phyloP scores from a whole-genome alignment of 2,113 vertebrate species.

The Lonchura striata region DNA sequence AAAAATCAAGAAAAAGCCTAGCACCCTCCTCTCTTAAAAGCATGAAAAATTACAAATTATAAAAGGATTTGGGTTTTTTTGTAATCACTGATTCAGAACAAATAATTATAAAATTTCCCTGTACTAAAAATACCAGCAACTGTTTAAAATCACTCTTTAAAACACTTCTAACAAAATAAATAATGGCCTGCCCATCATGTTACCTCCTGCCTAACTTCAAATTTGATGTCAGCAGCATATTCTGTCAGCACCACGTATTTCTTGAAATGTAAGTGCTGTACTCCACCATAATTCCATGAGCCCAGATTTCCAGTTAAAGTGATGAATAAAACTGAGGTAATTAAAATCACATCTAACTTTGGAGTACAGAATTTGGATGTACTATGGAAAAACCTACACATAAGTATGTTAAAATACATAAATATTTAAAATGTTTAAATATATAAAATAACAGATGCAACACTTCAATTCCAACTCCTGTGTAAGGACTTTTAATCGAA shows the following conservation, averaged over 20 bases:
- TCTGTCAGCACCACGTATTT: not conserved
- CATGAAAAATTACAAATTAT: not conserved
- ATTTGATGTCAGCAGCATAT: not conserved
- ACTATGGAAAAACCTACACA: not conserved
- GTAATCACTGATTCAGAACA: not conserved
- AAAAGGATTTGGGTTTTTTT: not conserved
- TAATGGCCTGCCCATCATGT: not conserved
- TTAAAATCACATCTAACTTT: not conserved
- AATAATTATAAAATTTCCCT: not conserved
- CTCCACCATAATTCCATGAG: not conserved
- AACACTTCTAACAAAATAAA: not conserved
- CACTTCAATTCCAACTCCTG: not conserved
- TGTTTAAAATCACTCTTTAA: not conserved
- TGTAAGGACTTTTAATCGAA: not conserved
- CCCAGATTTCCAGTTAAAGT: not conserved
- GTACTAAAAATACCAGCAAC: not conserved
- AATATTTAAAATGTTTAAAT: not conserved
- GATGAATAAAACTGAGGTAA: not conserved
- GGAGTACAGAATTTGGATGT: not conserved
- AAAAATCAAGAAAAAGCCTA: not conserved
- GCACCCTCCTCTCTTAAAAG: not conserved
- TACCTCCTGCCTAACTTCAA: not conserved
- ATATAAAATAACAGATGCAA: not conserved
- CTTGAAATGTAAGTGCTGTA: not conserved
- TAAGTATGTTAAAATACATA: not conserved